Base-by-base conservation (phyloP, 2,888 invertebrate species). In the Lepidochrysops patricia region DNA sequence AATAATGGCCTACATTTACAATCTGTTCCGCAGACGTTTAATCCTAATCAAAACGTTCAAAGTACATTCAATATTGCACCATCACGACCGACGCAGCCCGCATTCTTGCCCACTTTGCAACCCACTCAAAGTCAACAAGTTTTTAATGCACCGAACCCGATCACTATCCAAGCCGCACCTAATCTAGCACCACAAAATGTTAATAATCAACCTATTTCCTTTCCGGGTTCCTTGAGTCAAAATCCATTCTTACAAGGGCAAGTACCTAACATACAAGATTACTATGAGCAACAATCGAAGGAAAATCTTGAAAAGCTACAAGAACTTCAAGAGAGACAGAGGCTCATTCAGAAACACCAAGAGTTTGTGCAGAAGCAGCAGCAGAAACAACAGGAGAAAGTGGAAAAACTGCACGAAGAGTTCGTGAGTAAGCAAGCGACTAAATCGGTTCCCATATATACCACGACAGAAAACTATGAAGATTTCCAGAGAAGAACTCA, bases 321-420 rank as follows among this genome's bases (percentile, higher is more conserved):
- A 67, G 94, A 94, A 67, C 90, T 94, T 54, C 91, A 93, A 67
- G 94, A 95, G 66, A 91, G 94, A 67, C 93, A 94, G 68, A 90
- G 93, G 64, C 90, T 94, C 3, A 94, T 94, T 62, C 93, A 94
- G 67, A 94, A 94, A 70, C 94, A 94, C 66, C 94, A 95, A 69
- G 92, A 95, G 66, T 93, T 95, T 67, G 91, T 94, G 3, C 94
- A 95, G 69, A 94, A 94, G 71, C 95, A 95, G 70, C 95, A 95
- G 68, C 92, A 95, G 67, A 94, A 94, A 68, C 93, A 94, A 49
- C 92, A 95, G 70, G 93, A 94, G 70, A 95, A 95, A 72, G 92
- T 94, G 0, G 91, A 94, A 65, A 91, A 92, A 68, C 87, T 94
- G 27, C 95, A 95, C 66, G 91, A 93, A 66, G 93, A 93, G 61